Conservation (phyloP, 2,797 vertebrate genomes). For the Pipistrellus pipistrellus region DNA sequence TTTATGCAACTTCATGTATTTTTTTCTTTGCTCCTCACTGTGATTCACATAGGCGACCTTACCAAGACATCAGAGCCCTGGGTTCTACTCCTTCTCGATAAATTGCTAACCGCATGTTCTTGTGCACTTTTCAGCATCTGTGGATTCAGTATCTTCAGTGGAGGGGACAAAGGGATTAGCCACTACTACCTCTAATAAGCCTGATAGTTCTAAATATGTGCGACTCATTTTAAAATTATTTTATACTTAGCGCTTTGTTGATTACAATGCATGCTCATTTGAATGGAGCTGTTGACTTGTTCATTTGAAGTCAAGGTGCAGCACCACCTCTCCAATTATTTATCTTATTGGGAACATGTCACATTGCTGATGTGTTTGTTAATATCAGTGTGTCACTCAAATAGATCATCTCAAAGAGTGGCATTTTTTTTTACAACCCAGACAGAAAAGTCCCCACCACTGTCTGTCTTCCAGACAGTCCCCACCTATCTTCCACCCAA, state of each 20-base stretch:
- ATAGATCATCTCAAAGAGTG: constrained; percentile 56
- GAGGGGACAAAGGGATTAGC: neutral
- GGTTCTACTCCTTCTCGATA: neutral
- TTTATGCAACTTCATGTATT: neutral
- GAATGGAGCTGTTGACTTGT: constrained; percentile 35
- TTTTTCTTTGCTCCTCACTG: neutral
- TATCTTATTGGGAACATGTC: constrained; percentile 61
- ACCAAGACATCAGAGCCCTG: neutral
- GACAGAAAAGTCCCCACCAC: constrained; percentile 50
- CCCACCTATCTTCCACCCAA: constrained; percentile 67
- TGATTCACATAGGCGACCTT: neutral
- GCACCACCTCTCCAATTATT: neutral
- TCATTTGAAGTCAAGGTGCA: constrained; percentile 59
- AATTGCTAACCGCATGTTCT: neutral
- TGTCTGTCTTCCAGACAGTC: constrained; percentile 71
- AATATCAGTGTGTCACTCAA: constrained; percentile 46
- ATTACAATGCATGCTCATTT: constrained; percentile 36
- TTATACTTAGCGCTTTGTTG: neutral
- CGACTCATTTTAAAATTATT: constrained; percentile 30
- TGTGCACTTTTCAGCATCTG: neutral
- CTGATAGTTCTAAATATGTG: constrained; percentile 21
- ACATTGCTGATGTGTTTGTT: constrained; percentile 48
- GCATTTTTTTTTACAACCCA: constrained; percentile 61
- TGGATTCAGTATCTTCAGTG: neutral
- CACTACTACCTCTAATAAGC: neutral